Conservation (phyloP, 2,888 invertebrate genomes). For the Coleophora flavipennella region DNA sequence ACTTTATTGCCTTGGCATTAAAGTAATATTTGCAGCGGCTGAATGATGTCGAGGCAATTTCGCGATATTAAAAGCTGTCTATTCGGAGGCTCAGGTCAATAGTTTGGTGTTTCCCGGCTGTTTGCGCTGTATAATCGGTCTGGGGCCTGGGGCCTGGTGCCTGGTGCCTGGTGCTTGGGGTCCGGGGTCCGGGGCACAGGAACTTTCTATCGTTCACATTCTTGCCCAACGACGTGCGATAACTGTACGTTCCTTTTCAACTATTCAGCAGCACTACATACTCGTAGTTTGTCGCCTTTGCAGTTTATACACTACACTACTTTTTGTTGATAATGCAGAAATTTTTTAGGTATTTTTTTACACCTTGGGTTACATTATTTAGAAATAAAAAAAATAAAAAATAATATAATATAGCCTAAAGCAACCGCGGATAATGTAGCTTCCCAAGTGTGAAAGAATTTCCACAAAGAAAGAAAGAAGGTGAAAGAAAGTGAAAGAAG, state of each 20-base stretch:
- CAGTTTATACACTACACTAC: too few relatives aligned
- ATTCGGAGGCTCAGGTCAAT: slow-evolving; percentile 60
- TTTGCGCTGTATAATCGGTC: slow-evolving; percentile 48
- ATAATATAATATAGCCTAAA: too few relatives aligned
- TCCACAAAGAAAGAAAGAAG: too few relatives aligned
- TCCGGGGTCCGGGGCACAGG: slow-evolving; percentile 21
- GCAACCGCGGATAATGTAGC: too few relatives aligned
- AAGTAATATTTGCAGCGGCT: slow-evolving; percentile 71
- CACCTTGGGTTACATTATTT: too few relatives aligned
- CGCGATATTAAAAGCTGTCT: slow-evolving; percentile 66
- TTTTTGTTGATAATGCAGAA: too few relatives aligned
- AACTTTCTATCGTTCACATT: slow-evolving; percentile 57
- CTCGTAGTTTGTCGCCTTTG: slow-evolving; percentile 13
- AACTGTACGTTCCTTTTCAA: slow-evolving; percentile 54
- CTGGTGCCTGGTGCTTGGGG: too few relatives aligned
- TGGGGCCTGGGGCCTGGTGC: slow-evolving; percentile 17
- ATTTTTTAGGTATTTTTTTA: too few relatives aligned
- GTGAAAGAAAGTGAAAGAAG: too few relatives aligned
- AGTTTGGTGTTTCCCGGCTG: slow-evolving; percentile 54
- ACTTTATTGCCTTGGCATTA: slow-evolving; percentile 71
- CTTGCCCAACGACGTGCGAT: slow-evolving; percentile 51
- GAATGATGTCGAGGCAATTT: slow-evolving; percentile 69
- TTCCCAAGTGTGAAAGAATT: too few relatives aligned
- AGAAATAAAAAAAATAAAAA: slow-evolving; percentile 1
- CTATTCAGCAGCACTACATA: slow-evolving; percentile 47